Evolutionary conservation across 2,113 vertebrate genomes (phyloP).

Genomic region (Otis tarda): DNA sequence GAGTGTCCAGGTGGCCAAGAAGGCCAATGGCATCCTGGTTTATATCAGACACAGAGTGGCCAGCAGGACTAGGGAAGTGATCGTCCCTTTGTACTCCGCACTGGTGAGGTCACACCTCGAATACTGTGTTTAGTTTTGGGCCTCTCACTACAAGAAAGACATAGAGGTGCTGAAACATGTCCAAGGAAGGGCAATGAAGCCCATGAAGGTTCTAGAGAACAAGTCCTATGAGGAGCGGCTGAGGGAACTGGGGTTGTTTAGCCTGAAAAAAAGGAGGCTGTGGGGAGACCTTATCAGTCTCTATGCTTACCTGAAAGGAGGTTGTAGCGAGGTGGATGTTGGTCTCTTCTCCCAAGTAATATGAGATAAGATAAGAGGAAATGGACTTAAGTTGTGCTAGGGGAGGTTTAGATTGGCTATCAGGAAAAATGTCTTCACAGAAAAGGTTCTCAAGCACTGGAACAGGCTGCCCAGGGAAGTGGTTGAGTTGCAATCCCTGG

Average conservation of each 20-base stretch:
- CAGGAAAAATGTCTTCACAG: not conserved
- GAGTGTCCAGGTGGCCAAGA: not conserved
- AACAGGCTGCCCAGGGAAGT: not conserved
- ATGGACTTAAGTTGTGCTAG: not conserved
- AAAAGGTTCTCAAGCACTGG: not conserved
- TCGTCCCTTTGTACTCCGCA: not conserved
- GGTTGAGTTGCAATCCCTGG: not conserved
- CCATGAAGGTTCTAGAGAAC: not conserved
- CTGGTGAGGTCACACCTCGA: not conserved
- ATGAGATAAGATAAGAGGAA: not conserved
- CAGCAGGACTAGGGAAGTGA: not conserved
- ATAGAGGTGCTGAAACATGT: not conserved
- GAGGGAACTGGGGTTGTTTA: not conserved
- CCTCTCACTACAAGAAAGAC: not conserved
- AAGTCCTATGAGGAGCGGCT: not conserved
- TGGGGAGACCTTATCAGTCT: not conserved
- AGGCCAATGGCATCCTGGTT: not conserved
- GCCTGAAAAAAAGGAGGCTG: not conserved
- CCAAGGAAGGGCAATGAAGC: not conserved
- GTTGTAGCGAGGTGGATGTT: not conserved
- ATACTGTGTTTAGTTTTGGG: not conserved
- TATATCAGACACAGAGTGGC: not conserved
- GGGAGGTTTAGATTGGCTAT: not conserved
- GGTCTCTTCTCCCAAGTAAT: not conserved
- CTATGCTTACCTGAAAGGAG: not conserved